These are phyloP conservation scores for Drosophila anceps DNA, from an alignment of 2,888 invertebrate genomes.

Conservation along the genomic window DNA sequence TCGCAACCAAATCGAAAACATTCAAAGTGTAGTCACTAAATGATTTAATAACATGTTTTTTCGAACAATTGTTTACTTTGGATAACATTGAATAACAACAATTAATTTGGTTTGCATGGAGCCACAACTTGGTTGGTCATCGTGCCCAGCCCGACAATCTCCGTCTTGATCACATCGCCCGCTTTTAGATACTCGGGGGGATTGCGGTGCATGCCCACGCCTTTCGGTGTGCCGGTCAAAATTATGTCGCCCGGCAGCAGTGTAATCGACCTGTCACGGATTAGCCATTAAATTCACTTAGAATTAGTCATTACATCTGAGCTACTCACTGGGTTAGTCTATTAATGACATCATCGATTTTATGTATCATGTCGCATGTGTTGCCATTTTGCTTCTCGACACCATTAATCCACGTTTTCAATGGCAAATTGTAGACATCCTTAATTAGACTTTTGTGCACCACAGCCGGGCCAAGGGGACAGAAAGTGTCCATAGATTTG, in stretches of 20 bases:
- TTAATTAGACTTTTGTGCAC: conserved; percentile 90
- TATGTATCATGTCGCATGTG: conserved; percentile 92
- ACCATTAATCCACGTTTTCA: conserved; percentile 92
- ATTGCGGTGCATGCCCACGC: conserved; percentile 90
- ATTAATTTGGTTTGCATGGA: conserved; percentile 14
- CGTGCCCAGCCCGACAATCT: conserved; percentile 90
- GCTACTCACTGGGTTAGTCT: conserved; percentile 89
- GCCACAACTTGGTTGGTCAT: conserved; percentile 86
- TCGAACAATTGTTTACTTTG: conserved; percentile 35
- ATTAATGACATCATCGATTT: conserved; percentile 90
- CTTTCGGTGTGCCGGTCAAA: conserved; percentile 94
- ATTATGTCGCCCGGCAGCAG: conserved; percentile 94
- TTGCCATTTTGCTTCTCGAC: conserved; percentile 91
- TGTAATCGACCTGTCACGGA: conserved; percentile 88
- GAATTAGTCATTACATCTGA: neutral
- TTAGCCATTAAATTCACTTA: neutral
- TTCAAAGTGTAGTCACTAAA: conserved; percentile 68
- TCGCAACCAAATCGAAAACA: conserved; percentile 88
- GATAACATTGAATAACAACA: conserved; percentile 32
- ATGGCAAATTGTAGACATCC: conserved; percentile 89
- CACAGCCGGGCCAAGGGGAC: conserved; percentile 94
- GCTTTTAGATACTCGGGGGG: conserved; percentile 93
- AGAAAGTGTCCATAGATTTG: conserved; percentile 94
- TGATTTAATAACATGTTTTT: conserved; percentile 47
- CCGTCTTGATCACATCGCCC: conserved; percentile 92